Base-by-base conservation (phyloP, 64 coral and sea anemone species). In the Montipora efflorescens region DNA sequence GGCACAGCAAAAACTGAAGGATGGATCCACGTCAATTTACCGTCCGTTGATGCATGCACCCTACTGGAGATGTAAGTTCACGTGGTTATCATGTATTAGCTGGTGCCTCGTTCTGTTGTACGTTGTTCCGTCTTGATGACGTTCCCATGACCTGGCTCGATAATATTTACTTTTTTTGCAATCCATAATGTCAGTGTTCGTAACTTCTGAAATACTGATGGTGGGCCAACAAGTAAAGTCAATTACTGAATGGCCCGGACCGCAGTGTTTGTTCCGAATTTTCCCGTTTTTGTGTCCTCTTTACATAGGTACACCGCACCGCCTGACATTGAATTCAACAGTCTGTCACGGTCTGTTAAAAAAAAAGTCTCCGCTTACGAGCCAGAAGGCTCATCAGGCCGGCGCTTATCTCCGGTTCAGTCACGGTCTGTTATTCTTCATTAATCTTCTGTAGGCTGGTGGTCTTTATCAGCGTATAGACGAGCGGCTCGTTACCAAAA, bases 401-500 rank as follows among this genome's bases (percentile, higher is more conserved):
- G 23, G 23, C 23, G 23, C 23, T 23, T 23, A 23, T 23, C 23
- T 23, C 23, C 23, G 23, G 23, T 23, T 23, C 23, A 23, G 52
- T 57, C 52, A 57, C 52, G 10, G 52, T 57, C 52, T 57, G 52
- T 57, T 57, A 57, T 57, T 57, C 52, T 83, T 66, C 12, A 83
- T 83, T 45, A 6, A 67, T 64, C 36, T 45, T 66, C 4, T 15
- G 22, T 83, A 57, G 80, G 58, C 23, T 18, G 28, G 80, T 67
- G 80, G 81, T 72, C 67, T 91, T 48, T 62, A 84, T 61, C 90
- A 95, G 58, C 66, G 7, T 9, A 59, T 92, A 13, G 89, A 92
- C 7, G 15, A 52, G 2, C 59, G 19, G 16, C 12, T 89, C 0
- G 53, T 67, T 0, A 25, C 78, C 2, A 95, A 95, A 81, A 91